Base-by-base conservation (phyloP, 64 coral and sea anemone species). In the Montipora foliosa region DNA sequence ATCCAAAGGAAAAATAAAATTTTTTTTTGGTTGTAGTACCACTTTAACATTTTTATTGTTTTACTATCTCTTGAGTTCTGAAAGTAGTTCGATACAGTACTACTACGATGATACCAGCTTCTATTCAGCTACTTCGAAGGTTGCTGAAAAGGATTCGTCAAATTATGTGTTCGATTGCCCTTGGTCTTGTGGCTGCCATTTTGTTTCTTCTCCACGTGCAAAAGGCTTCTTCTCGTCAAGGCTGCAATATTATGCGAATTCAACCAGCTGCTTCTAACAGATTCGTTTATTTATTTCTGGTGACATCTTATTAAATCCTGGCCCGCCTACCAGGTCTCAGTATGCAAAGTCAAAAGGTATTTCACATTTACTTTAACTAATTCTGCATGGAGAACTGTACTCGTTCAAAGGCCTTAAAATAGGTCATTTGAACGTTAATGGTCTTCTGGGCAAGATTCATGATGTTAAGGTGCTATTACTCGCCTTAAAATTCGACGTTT, bases 241-340 rank as follows among this genome's bases (percentile, higher is more conserved):
- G 14, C 67, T 11, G 14, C 67, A 70, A 70, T 70, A 70, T 15
- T 15, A n/a, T 15, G 67, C 67, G 14, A 70, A 70, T 70, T 70
- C 7, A 8, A 70, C 67, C 67, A 17, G 67, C 6, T 16, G 67
- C 67, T 70, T 70, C 14, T 1, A 70, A 15, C 67, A 70, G 67
- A 1, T 70, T n/a, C 67, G 67, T 70, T 70, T 70, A 70, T 70
- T 70, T 70, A 70, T 70, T 15, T 70, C 67, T 70, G 67, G 67
- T 11, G 67, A 70, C 67, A 15, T 70, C 7, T 70, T 0, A 0
- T 70, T 70, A 70, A 70, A 70, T 70, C 67, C 67, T 70, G 67
- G 14, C 14, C 7, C 7, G 14, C 7, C 3, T 15, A 70, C 67
- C 67, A 10, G 14, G 7, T 70, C 2, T 15, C 67, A 70, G 14